Conservation (phyloP, 1,140 invertebrate species). For the Pseudomyrmex sp. region DNA sequence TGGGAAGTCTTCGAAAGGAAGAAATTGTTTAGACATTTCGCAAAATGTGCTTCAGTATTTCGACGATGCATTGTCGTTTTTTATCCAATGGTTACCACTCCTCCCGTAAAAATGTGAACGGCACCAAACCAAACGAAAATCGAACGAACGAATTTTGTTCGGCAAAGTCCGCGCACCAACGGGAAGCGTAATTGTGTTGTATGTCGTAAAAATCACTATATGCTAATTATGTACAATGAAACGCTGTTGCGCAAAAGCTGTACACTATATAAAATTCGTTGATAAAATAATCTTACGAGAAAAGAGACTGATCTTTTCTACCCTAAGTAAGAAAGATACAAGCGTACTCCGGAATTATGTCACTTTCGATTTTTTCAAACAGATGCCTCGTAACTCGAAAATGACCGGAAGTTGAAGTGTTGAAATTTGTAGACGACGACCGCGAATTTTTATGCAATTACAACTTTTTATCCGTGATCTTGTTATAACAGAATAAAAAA, state of each 20-base stretch:
- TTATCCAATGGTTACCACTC: too few relatives aligned
- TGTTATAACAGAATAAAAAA: too few relatives aligned
- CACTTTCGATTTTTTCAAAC: too few relatives aligned
- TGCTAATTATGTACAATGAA: conserved; percentile 54
- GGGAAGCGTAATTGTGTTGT: conserved; percentile 10
- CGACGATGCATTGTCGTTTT: neutral
- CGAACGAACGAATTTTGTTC: conserved; percentile 17
- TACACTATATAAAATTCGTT: conserved; percentile 18
- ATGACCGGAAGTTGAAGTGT: too few relatives aligned
- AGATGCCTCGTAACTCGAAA: too few relatives aligned
- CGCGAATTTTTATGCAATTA: too few relatives aligned
- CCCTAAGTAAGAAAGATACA: neutral
- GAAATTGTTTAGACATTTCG: conserved; percentile 73
- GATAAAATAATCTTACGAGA: neutral
- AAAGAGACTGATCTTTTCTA: neutral
- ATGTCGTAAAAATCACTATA: conserved; percentile 12
- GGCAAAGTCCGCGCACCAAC: conserved; percentile 9
- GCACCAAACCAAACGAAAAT: conserved; percentile 21
- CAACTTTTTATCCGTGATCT: too few relatives aligned
- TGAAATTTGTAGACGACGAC: too few relatives aligned
- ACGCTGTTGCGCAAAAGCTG: conserved; percentile 17
- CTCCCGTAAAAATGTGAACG: neutral
- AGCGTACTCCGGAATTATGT: neutral
- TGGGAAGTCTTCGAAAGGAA: conserved; percentile 81
- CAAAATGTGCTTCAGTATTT: conserved; percentile 15